Evolutionary conservation across 2,113 vertebrate genomes (phyloP).

Genomic region (Loxodonta africana): DNA sequence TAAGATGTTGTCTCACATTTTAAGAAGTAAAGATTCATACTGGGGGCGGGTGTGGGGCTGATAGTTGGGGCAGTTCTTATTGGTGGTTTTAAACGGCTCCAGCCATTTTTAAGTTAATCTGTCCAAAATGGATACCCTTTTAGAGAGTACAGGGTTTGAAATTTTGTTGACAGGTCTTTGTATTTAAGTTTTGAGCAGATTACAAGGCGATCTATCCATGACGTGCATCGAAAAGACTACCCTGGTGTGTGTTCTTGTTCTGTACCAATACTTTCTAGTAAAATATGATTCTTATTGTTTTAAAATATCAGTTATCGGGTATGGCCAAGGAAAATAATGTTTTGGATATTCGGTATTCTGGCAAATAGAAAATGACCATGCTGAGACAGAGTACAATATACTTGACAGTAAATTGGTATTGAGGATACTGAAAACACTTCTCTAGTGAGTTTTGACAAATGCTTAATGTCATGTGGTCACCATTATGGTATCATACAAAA

Average conservation of each 20-base stretch:
- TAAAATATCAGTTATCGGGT: conserved; percentile 32
- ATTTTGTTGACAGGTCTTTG: conserved; percentile 57
- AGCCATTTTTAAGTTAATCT: conserved; percentile 54
- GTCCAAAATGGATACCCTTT: neutral
- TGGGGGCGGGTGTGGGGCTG: neutral
- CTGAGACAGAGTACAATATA: neutral
- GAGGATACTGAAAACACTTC: neutral
- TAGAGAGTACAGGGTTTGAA: conserved; percentile 23
- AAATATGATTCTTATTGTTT: conserved; percentile 40
- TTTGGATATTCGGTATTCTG: conserved; percentile 29
- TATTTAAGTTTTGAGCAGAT: conserved; percentile 64
- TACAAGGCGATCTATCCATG: conserved; percentile 47
- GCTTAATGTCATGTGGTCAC: neutral
- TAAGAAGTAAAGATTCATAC: conserved; percentile 29
- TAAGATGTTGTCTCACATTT: conserved; percentile 50
- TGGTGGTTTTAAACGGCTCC: neutral
- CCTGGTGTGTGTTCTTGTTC: conserved; percentile 44
- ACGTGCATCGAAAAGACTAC: conserved; percentile 59
- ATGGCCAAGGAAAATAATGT: conserved; percentile 35
- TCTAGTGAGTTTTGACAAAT: neutral
- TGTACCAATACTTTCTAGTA: conserved; percentile 55
- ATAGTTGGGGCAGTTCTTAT: conserved; percentile 28
- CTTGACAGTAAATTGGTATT: conserved; percentile 31
- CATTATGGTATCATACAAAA: neutral
- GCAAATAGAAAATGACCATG: conserved; percentile 28